Evolutionary conservation across 2,113 vertebrate species (phyloP).

Genomic region (Uria lomvia): DNA sequence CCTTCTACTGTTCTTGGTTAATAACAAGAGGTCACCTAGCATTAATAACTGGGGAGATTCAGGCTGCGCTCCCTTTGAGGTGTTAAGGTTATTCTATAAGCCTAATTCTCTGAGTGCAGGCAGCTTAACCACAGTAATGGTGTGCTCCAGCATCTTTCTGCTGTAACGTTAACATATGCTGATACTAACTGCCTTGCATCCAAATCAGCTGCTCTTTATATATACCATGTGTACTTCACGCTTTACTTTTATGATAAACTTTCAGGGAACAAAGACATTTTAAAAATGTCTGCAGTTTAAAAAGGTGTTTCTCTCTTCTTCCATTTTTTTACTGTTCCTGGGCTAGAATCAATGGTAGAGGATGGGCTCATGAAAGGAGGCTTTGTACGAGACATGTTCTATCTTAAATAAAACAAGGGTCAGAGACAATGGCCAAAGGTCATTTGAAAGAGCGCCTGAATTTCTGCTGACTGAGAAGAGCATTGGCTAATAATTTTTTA

Average conservation of each 20-base stretch:
- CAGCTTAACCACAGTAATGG: not conserved
- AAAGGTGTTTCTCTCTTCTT: not conserved
- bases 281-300: not conserved
- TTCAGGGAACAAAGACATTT: not conserved
- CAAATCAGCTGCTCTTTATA: not conserved
- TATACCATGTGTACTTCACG: not conserved
- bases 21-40: not conserved
- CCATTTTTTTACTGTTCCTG: not conserved
- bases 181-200: not conserved
- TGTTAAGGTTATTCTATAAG: not conserved
- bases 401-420: not conserved
- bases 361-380: not conserved
- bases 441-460: not conserved
- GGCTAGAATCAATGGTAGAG: not conserved
- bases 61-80: not conserved
- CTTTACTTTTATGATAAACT: not conserved
- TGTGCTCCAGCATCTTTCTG: not conserved
- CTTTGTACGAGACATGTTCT: not conserved
- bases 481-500: not conserved
- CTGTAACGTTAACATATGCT: not conserved
- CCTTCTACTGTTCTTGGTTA: not conserved
- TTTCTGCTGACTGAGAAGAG: not conserved
- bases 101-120: not conserved
- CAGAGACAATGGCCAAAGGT: not conserved
- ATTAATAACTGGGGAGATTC: not conserved